Evolutionary conservation across 2,113 vertebrate genomes (phyloP).

Genomic region (Saccopteryx bilineata): DNA sequence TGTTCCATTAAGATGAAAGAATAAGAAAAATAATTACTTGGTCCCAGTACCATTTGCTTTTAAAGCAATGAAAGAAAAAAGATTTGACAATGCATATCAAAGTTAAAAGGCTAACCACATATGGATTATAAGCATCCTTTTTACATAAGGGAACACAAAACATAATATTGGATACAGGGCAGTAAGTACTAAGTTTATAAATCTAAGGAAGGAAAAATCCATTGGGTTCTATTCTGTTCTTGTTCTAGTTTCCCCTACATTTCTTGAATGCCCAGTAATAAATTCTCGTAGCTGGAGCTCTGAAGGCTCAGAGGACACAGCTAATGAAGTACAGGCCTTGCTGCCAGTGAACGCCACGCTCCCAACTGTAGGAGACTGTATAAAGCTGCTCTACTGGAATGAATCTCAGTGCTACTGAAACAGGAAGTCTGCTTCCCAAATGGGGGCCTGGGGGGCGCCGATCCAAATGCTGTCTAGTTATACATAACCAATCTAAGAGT

Average conservation of each 20-base stretch:
- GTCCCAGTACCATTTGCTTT: not conserved
- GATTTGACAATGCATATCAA: not conserved
- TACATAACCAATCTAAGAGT: not conserved
- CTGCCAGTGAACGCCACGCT: constrained; percentile 51
- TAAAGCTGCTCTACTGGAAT: constrained; percentile 71
- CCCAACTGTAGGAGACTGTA: constrained; percentile 78
- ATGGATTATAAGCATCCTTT: not conserved
- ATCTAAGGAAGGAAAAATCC: not conserved
- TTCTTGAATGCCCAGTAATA: constrained; percentile 55
- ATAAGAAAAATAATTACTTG: constrained; percentile 18
- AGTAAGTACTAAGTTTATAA: not conserved
- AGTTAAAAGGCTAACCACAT: constrained; percentile 28
- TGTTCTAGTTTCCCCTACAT: constrained; percentile 36
- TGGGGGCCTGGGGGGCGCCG: not conserved
- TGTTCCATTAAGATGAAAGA: constrained; percentile 18
- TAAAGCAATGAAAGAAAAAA: constrained; percentile 53
- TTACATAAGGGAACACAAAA: not conserved
- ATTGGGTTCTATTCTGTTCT: constrained; percentile 41
- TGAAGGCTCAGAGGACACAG: constrained; percentile 74
- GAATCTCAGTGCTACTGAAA: constrained; percentile 61
- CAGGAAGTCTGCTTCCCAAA: constrained; percentile 65
- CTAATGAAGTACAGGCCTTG: constrained; percentile 77
- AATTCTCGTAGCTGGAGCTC: constrained; percentile 48
- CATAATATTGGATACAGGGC: not conserved
- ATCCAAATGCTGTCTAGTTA: not conserved